Base-by-base conservation (phyloP, 1,140 invertebrate genomes). In the Heterodera carotae region DNA sequence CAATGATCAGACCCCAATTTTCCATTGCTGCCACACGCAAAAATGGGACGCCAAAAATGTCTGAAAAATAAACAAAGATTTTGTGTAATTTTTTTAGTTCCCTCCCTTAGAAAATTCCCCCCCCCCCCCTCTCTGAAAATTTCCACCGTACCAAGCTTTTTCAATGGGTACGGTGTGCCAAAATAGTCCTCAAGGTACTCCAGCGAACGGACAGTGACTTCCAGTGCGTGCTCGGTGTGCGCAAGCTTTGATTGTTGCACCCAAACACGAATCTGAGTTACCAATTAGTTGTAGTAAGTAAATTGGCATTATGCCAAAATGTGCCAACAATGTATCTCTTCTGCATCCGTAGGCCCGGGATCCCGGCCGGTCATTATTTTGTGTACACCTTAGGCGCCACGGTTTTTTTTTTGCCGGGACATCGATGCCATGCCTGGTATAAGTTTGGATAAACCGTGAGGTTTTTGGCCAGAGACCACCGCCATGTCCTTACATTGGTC, bases 161-260 rank as follows among this genome's bases (percentile, higher is more conserved):
- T 84, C 18, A 89, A 78, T 12, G 93, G 93, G 89, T 94, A 96
- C 76, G 91, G 89, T 39, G 94, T 91, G 56, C 92, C 92, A 87
- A 95, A 93, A 88, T 93, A 95, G 5, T 92, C 90, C 84, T 94
- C 92, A 84, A 93, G 93, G 88, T 91, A 94, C 81, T 94, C 91
- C 88, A 95, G 91, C n/a, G 93, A 91, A 82, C 91, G 90, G 5
- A 91, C 91, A 8, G 93, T 92, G 10, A 92, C 92, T 27, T 91
- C 89, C 2, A 95, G 89, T 3, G 94, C 93, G 85, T 93, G 94
- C n/a, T 90, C 88, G 1, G 93, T 92, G 84, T 94, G 92, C n/a
- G 91, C 89, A 29, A 94, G 89, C 84, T 93, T 91, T 79, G 93
- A 91, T 48, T 91, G 90, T 2, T 93, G 92, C 4, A 93, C 93